Evolutionary conservation across 30 jellyfish, hydroid and myxozoan species (phyloP), one percentile per base, ranked within the genome.

Genomic region (Aurelia sp.): DNA sequence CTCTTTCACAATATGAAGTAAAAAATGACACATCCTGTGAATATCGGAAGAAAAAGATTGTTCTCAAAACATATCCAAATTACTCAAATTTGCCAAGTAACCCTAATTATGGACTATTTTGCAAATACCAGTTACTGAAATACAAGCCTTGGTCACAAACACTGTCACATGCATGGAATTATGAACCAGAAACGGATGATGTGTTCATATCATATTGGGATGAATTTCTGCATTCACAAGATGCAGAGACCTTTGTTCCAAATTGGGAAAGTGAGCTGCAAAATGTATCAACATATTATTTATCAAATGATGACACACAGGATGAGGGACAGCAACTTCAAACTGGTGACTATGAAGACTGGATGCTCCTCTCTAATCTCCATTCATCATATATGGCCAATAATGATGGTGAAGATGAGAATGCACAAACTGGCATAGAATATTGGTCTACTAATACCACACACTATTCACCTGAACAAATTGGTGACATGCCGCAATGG

Each of bases 121-220:
- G 96, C 91, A 86, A 86, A 64, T 86, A 63, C 67, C 79, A 66
- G 55, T 82, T 86, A 27, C 22, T 86, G 21, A 44, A 68, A 51
- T 75, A 47, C 78, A 86, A 86, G 65, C 96, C 96, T 41, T 77
- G 96, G 91, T 50, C 60, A 12, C n/a, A 66, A 12, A 52, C 63
- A n/a, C 53, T 76, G 41, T 17, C 33, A 15, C 17, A 51, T 71
- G 91, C 86, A 68, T 86, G 96, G 96, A 62, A 86, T 76, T 41
- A 86, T 52, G 53, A 20, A n/a, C 67, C n/a, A 16, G 96, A 86
- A 19, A n/a, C 65, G 19, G 66, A 67, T 78, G 75, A 65, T n/a
- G 62, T 66, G 47, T 76, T 60, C 65, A 44, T 78, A 21, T 19
- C 30, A 20, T 33, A 52, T 12, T 86, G 96, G 96, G 63, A 17